phyloP scores from a whole-genome alignment of 2,797 vertebrate genomes.

The Aldrovandia affinis region DNA sequence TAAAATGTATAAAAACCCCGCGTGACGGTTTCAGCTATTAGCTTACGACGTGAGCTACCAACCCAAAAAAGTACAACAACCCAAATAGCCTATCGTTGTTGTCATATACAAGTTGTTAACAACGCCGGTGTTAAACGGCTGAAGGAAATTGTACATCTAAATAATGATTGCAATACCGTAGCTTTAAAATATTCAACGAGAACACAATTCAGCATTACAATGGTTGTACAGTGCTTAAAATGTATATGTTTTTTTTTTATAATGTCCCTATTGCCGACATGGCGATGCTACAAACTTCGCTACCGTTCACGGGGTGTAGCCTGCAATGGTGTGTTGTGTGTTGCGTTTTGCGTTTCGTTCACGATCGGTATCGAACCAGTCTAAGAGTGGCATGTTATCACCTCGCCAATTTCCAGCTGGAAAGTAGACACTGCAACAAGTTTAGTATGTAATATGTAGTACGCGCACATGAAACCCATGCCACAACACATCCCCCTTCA shows the following conservation, averaged over 20 bases:
- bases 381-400: not conserved
- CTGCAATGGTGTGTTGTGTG: not conserved
- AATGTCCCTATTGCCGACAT: not conserved
- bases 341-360: not conserved
- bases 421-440: conserved; percentile 34
- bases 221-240: not conserved
- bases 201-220: not conserved
- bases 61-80: not conserved
- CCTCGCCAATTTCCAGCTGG: conserved; percentile 3
- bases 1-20: not conserved
- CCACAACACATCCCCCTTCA: not conserved
- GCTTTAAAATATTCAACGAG: not conserved
- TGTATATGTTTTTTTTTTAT: not conserved
- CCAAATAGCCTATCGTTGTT: too few relatives aligned
- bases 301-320: not conserved
- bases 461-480: not conserved
- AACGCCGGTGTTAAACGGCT: not conserved
- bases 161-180: not conserved
- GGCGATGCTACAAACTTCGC: not conserved
- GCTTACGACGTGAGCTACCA: not conserved
- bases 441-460: not conserved
- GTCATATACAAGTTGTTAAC: not conserved
- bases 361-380: not conserved
- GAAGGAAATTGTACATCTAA: not conserved
- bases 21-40: not conserved